These are phyloP conservation scores for Eurystomus glaucurus DNA, from an alignment of 2,797 vertebrate genomes.

Conservation along the genomic window DNA sequence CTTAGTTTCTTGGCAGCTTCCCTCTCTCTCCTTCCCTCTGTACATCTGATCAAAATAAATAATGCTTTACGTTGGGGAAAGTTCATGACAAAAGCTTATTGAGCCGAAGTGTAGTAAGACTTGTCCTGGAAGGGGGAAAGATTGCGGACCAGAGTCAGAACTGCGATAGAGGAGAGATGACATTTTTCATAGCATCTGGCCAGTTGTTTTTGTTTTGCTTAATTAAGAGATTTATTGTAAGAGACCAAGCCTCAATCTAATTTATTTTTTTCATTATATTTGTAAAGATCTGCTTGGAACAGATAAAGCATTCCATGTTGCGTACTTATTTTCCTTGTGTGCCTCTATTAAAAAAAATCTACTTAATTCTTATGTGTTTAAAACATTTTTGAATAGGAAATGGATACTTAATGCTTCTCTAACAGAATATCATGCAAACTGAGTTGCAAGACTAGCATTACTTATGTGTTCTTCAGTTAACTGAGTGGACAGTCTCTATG, in stretches of 20 bases:
- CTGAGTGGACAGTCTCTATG: neutral
- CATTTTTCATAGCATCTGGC: neutral
- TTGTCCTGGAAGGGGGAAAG: neutral
- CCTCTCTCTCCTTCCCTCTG: neutral
- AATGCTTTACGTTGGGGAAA: neutral
- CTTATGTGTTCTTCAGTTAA: neutral
- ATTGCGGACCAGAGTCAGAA: neutral
- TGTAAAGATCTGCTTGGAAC: neutral
- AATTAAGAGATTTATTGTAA: neutral
- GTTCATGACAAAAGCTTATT: neutral
- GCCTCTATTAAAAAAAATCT: neutral
- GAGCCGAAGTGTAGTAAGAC: neutral
- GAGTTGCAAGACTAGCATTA: neutral
- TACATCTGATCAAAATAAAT: constrained; percentile 17
- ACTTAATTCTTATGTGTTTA: neutral
- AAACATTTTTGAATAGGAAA: neutral
- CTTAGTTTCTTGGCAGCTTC: constrained; percentile 7
- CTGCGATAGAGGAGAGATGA: neutral
- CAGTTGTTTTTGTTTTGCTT: neutral
- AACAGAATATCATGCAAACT: neutral
- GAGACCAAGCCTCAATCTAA: neutral
- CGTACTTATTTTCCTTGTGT: neutral
- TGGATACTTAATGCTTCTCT: neutral
- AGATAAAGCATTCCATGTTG: accelerated
- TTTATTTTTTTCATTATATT: neutral